Conservation (phyloP, 2,888 invertebrate genomes). For the Steinernema hermaphroditum region DNA sequence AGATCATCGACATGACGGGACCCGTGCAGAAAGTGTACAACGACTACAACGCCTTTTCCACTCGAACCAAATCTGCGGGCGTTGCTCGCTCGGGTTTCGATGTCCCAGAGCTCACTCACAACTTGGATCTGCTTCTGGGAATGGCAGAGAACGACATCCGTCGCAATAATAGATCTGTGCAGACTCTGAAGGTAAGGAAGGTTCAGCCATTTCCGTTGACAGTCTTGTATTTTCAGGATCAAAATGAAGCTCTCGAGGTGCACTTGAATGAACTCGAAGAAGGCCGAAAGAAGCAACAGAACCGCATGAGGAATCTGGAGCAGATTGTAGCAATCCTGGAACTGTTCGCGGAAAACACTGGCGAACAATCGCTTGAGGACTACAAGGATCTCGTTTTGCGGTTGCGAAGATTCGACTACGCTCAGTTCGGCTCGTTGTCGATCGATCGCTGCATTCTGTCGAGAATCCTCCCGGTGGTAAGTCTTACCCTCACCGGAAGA, state of each 20-base stretch:
- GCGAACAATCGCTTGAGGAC: slow-evolving; percentile 71
- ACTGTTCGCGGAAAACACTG: slow-evolving; percentile 32
- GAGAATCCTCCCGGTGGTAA: slow-evolving; percentile 78
- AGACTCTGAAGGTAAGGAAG: slow-evolving; percentile 73
- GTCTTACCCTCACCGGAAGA: slow-evolving; percentile 44
- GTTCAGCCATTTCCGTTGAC: too few species aligned
- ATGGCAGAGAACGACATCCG: slow-evolving; percentile 94
- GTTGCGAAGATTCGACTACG: slow-evolving; percentile 74
- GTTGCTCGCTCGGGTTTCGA: slow-evolving; percentile 71
- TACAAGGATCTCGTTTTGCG: slow-evolving; percentile 72
- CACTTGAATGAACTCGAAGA: slow-evolving; percentile 77
- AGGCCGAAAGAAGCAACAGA: slow-evolving; percentile 76
- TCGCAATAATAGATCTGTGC: slow-evolving; percentile 78
- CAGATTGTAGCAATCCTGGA: slow-evolving; percentile 45
- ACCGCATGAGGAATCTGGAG: slow-evolving; percentile 75
- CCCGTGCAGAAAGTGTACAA: slow-evolving; percentile 81
- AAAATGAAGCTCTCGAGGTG: slow-evolving; percentile 78
- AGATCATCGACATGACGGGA: slow-evolving; percentile 97
- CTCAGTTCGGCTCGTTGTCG: slow-evolving; percentile 80
- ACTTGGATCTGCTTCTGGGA: slow-evolving; percentile 85
- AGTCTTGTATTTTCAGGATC: slow-evolving; percentile 74
- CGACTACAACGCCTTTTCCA: slow-evolving; percentile 64
- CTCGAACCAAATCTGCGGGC: slow-evolving; percentile 65
- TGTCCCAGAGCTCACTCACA: slow-evolving; percentile 87
- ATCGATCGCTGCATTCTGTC: slow-evolving; percentile 75